Evolutionary conservation across 2,797 vertebrate genomes (phyloP).

Genomic region (Sebastes vulpes): DNA sequence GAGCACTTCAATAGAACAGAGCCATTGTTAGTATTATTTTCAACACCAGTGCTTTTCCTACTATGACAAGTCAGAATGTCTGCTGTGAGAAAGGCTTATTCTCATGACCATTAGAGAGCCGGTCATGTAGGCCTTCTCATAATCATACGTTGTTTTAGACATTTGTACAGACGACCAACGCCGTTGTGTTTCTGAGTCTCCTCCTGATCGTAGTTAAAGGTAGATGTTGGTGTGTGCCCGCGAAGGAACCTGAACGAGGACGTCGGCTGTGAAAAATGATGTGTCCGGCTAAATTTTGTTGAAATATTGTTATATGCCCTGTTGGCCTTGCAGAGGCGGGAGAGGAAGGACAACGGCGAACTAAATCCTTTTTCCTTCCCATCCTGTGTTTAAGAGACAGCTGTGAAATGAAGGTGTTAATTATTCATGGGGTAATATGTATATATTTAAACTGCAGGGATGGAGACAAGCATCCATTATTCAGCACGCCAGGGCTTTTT

Average conservation of each 20-base stretch:
- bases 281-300: background rate
- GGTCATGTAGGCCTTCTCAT: background rate
- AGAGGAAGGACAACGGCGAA: background rate
- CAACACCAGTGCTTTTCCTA: too few relatives aligned
- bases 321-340: background rate
- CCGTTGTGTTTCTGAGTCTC: background rate
- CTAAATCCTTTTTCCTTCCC: background rate
- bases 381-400: constrained; percentile 34
- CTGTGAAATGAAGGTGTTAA: constrained; percentile 63
- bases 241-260: background rate
- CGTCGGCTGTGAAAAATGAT: background rate
- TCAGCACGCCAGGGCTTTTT: constrained; percentile 38
- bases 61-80: too few relatives aligned
- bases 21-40: too few relatives aligned
- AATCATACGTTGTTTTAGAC: background rate
- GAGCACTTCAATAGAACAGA: too few relatives aligned
- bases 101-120: background rate
- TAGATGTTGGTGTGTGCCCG: background rate
- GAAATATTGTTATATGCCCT: background rate
- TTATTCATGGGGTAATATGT: constrained; percentile 67
- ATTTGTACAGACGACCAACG: background rate
- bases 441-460: constrained; percentile 75
- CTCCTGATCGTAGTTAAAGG: background rate
- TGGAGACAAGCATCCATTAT: constrained; percentile 68
- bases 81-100: too few relatives aligned